A percentile compares a stretch with the other conserved stretches of the same genome.
These are phyloP conservation scores for Enteromius treurensis DNA, from an alignment of 2,797 vertebrate species.

Conservation along the genomic window DNA sequence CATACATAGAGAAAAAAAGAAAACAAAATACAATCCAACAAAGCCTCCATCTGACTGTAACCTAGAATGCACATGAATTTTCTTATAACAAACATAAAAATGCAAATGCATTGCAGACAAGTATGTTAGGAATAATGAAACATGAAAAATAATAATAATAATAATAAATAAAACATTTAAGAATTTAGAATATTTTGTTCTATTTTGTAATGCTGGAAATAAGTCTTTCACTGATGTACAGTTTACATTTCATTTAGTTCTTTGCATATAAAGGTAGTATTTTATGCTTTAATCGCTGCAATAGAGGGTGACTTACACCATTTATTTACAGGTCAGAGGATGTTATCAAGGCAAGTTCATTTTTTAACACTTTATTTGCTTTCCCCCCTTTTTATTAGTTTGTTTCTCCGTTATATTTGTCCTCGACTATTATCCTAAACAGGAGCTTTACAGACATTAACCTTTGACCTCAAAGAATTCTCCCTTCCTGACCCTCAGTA, in stretches of 20 bases:
- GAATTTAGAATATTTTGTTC: neutral
- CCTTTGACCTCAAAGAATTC: constrained; percentile 78
- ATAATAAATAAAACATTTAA: too few species aligned
- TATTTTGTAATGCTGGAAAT: too few species aligned
- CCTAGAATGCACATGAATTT: neutral
- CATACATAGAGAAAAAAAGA: constrained; percentile 66
- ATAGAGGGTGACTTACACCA: neutral
- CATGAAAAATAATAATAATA: too few species aligned
- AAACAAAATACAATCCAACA: constrained; percentile 72
- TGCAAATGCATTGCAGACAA: too few species aligned
- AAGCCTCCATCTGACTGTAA: constrained; percentile 60
- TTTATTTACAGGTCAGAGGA: neutral
- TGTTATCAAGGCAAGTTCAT: neutral
- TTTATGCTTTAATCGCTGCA: neutral
- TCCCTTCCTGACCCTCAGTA: constrained; percentile 48
- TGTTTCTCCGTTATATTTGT: constrained; percentile 13
- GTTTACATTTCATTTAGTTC: neutral
- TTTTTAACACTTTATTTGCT: neutral
- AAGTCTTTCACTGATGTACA: neutral
- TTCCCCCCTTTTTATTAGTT: neutral
- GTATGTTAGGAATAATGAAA: too few species aligned
- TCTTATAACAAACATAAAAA: too few species aligned
- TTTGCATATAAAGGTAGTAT: neutral
- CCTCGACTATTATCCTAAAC: constrained; percentile 3
- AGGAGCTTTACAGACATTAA: constrained; percentile 53